Conservation (phyloP, 2,888 invertebrate genomes). For the Andrena bicolor region DNA sequence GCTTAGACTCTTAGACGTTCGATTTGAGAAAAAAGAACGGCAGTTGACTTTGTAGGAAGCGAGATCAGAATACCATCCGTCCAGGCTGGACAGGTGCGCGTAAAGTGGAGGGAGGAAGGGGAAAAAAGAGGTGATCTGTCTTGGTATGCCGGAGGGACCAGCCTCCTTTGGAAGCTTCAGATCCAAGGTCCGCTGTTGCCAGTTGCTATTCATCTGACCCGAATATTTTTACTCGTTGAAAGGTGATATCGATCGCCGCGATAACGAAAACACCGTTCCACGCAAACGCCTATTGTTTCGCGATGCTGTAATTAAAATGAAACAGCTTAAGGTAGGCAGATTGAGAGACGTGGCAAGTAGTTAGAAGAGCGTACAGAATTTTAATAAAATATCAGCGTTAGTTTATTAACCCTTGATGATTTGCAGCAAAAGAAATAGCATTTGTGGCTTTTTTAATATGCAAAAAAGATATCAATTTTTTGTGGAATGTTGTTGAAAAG, state of each 20-base stretch:
- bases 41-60: conserved; percentile 46
- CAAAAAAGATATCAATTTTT: background rate
- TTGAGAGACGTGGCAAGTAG: background rate
- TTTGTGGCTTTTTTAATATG: background rate
- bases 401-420: background rate
- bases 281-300: background rate
- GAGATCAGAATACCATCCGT: conserved; percentile 59
- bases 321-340: background rate
- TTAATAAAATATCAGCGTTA: background rate
- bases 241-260: conserved; percentile 33
- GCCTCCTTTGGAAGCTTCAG: conserved; percentile 78
- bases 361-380: background rate
- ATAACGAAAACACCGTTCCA: conserved; percentile 1
- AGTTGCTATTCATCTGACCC: conserved; percentile 67
- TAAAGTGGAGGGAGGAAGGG: conserved; percentile 50
- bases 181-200: conserved; percentile 77
- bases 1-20: background rate
- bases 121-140: conserved; percentile 74
- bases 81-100: conserved; percentile 68
- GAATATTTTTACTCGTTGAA: conserved; percentile 63
- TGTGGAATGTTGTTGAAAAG: too few species aligned
- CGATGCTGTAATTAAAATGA: background rate
- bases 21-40: conserved; percentile 42
- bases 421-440: background rate
- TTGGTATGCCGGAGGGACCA: conserved; percentile 76